Evolutionary conservation across 2,113 vertebrate species (phyloP).

Genomic region (Phylloscopus whistleri): DNA sequence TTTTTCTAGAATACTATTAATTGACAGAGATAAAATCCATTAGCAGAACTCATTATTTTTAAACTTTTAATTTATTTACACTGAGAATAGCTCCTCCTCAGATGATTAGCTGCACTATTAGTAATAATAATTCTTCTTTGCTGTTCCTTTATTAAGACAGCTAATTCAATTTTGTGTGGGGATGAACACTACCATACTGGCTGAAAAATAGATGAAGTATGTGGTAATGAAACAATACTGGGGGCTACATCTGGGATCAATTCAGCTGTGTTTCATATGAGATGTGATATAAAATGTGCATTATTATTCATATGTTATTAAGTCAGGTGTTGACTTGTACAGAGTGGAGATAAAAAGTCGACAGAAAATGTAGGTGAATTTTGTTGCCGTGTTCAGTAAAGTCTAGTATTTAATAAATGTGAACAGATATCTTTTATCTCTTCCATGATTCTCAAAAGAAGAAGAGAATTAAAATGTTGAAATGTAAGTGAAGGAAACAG

Average conservation of each 20-base stretch:
- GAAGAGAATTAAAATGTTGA: neutral
- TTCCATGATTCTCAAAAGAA: neutral
- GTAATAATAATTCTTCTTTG: constrained; percentile 42
- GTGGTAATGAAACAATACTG: neutral
- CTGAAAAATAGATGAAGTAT: constrained; percentile 10
- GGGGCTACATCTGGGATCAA: neutral
- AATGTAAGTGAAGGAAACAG: neutral
- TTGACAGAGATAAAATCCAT: constrained; percentile 33
- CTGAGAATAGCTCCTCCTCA: constrained; percentile 20
- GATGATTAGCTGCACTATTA: constrained; percentile 38
- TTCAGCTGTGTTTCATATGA: neutral
- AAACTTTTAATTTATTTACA: constrained; percentile 60
- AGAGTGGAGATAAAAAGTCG: neutral
- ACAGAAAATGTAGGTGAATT: neutral
- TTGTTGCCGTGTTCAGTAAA: neutral
- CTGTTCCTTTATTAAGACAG: constrained; percentile 39
- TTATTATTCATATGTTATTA: neutral
- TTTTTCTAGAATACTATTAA: neutral
- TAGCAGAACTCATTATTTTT: constrained; percentile 35
- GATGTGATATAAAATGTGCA: neutral
- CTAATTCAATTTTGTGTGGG: constrained; percentile 25
- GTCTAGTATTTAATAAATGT: neutral
- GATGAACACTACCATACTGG: neutral
- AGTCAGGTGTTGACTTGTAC: neutral
- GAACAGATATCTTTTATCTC: neutral